Evolutionary conservation across 2,797 vertebrate species (phyloP), one percentile per base, ranked within the genome.

Genomic region (Triplophysa yarkandensis): DNA sequence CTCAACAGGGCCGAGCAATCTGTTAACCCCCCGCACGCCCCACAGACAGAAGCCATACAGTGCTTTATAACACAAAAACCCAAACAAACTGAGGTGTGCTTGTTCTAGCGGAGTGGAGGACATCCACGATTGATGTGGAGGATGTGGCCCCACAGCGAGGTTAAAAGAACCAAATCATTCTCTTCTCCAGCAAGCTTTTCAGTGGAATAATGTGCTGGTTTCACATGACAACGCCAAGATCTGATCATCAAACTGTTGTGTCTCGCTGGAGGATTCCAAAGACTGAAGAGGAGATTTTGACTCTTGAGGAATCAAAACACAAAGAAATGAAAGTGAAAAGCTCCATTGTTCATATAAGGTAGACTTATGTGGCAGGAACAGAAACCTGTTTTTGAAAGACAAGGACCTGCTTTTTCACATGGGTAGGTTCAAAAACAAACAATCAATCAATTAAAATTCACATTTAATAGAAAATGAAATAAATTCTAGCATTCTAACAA

Each of bases 201-300:
- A 68, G 16, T 16, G 30, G 13, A 66, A 68, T 68, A 74, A 79
- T 64, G 71, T 54, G 48, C 36, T 2, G 30, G 41, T 61, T 68
- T 78, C 68, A 34, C 27, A 57, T 78, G 55, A 63, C 72, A 75
- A 50, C 27, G 62, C 19, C 25, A 55, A 57, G 52, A 81, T 78
- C 76, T 78, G 55, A 61, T 63, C n/a, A 25, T 62, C 13, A 1
- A 17, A 50, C n/a, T 63, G 48, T 23, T 60, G 60, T 43, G 57
- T 4, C 2, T 63, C 50, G 41, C 46, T 50, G 17, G 46, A 63
- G 60, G 60, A 64, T 71, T 57, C 61, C 19, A 9, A 11, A 28
- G 10, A 28, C 4, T 28, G 10, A 27, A 71, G 41, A 61, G 41
- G 25, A 32, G 44, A 61, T 32, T 25, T 46, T 32, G 48, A 46